Percentiles rank a stretch among this genome's conserved stretches.
These are phyloP conservation scores for Hippocampus guttulatus DNA, from an alignment of 2,113 vertebrate genomes.

Conservation along the genomic window DNA sequence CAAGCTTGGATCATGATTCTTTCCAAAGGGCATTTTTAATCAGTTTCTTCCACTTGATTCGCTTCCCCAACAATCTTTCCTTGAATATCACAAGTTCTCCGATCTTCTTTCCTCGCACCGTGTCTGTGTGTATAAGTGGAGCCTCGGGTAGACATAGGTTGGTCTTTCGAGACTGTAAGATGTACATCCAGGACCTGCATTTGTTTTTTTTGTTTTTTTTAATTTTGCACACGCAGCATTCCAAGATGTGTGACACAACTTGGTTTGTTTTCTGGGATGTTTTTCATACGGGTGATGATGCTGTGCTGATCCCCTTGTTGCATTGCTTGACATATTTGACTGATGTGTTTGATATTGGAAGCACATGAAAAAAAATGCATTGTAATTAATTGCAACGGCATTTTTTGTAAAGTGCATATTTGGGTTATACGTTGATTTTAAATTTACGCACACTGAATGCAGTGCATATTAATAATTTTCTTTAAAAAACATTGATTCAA, in stretches of 20 bases:
- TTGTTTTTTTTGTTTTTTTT: too few relatives aligned
- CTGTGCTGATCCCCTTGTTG: neutral
- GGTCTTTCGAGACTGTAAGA: conserved; percentile 22
- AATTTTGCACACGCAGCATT: neutral
- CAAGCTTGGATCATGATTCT: neutral
- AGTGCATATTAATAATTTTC: neutral
- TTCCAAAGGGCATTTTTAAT: neutral
- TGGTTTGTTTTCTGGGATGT: neutral
- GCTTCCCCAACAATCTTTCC: neutral
- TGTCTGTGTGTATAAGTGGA: neutral
- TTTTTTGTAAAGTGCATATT: neutral
- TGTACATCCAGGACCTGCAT: conserved; percentile 2
- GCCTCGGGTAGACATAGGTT: neutral
- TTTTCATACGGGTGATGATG: neutral
- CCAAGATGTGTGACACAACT: neutral
- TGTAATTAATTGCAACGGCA: neutral
- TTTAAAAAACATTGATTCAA: neutral
- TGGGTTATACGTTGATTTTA: neutral
- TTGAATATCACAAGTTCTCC: neutral
- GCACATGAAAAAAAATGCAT: neutral
- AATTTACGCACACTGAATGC: neutral
- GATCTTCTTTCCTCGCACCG: neutral
- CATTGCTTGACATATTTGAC: neutral
- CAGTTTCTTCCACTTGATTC: neutral
- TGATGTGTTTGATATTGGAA: neutral